Base-by-base conservation (phyloP, 2,797 vertebrate species). In the Acipenser oxyrinchus region DNA sequence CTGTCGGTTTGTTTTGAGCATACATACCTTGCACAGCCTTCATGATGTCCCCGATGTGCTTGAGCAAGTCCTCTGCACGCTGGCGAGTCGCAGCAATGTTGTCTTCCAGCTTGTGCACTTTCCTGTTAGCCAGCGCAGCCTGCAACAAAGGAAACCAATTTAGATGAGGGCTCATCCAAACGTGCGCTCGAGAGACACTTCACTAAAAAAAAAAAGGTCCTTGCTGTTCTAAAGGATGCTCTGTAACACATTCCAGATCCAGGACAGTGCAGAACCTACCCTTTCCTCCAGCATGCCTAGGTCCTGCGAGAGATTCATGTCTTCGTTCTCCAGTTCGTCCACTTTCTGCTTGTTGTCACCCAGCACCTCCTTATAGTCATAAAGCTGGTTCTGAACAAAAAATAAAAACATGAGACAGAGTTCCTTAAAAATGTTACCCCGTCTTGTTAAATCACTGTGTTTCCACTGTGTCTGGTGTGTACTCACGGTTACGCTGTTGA, bases 271-370 rank as follows among this genome's bases (percentile, higher is more conserved):
- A 60, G 18, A 6, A 1, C 9, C 8, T 62, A 92, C 96, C 87
- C 94, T 97, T 65, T 79, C 70, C 11, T 89, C 83, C 67, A 97
- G 84, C 0, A 79, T 81, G 0, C 82, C 78, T 0, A 90, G 74
- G 59, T 93, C 93, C 12, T 87, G 84, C 0, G 76, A 68, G 1
- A 95, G 88, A 57, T 80, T 87, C 0, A 50, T 0, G 1, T 87
- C 87, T 67, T 94, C 93, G 0, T 65, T 78, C 7, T 95, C 93
- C 80, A 98, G 78, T 60, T 86, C 74, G 0, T 91, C 85, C 6
- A 88, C 78, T 18, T 78, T 81, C 68, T 67, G 84, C 15, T 78
- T 76, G 62, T 84, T 77, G n/a, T 78, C 77, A 2, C 80, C 86
- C 78, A 87, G 53, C 1, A 85, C 84, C 15, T 71, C 84, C 68